These are phyloP conservation scores for Macropis europaea DNA, from an alignment of 2,888 invertebrate genomes.

Conservation along the genomic window DNA sequence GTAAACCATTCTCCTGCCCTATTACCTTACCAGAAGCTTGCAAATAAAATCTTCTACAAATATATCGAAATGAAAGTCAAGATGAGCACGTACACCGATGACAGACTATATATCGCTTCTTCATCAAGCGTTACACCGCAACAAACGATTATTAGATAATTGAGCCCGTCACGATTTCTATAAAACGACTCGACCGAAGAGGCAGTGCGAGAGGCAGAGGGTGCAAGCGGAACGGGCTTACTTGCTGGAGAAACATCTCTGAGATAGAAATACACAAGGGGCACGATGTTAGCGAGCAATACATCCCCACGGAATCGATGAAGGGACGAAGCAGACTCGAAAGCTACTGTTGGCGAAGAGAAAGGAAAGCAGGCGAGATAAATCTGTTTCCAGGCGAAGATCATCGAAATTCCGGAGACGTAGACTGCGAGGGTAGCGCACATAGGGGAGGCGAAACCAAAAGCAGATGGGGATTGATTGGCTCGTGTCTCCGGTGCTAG, in stretches of 20 bases:
- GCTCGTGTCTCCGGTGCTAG: constrained; percentile 58
- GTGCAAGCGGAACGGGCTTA: constrained; percentile 28
- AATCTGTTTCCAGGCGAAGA: constrained; percentile 58
- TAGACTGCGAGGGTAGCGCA: constrained; percentile 41
- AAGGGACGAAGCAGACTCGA: background rate
- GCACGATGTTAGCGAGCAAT: background rate
- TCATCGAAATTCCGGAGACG: constrained; percentile 64
- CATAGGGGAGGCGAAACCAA: constrained; percentile 50
- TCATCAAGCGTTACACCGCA: background rate
- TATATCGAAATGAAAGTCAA: no score
- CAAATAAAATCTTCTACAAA: no score
- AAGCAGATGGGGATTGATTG: constrained; percentile 67
- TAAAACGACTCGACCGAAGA: background rate
- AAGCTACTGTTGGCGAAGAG: constrained; percentile 29
- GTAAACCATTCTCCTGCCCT: no score
- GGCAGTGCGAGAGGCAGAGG: background rate
- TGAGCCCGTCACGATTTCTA: constrained; percentile 3
- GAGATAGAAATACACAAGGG: constrained; percentile 18
- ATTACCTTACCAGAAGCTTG: no score
- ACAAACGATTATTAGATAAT: constrained; percentile 1
- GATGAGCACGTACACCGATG: no score
- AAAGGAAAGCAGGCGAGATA: constrained; percentile 53
- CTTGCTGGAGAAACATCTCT: constrained; percentile 3
- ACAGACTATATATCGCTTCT: background rate
- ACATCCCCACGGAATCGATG: constrained; percentile 15